A percentile compares a stretch with the other conserved stretches of the same genome.
Conservation (phyloP, 2,113 vertebrate species). For the Lethenteron reissneri region DNA sequence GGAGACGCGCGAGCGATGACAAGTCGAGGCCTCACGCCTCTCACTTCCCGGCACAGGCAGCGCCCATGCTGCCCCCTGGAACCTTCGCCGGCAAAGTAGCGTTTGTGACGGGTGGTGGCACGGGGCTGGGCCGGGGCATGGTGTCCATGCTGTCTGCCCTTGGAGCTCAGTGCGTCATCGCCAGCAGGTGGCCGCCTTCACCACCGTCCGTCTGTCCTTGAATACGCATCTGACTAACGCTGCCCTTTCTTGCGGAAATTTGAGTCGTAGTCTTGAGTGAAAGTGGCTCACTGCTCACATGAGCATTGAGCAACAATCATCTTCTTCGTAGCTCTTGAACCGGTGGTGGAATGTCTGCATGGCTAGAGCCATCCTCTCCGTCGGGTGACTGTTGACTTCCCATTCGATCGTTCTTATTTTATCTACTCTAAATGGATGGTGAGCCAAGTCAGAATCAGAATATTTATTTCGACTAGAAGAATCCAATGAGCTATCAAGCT, state of each 20-base stretch:
- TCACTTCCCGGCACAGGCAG: constrained; percentile 33
- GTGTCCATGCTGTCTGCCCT: constrained; percentile 41
- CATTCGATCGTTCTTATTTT: too few relatives aligned
- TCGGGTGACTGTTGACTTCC: too few relatives aligned
- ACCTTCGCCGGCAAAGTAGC: constrained; percentile 49
- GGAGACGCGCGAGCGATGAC: too few relatives aligned
- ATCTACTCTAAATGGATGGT: too few relatives aligned
- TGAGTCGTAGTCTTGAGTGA: background rate
- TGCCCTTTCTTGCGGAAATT: background rate
- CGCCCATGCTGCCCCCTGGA: constrained; percentile 43
- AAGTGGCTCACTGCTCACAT: background rate
- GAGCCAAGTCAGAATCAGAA: too few relatives aligned
- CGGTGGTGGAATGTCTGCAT: too few relatives aligned
- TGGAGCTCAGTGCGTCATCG: constrained; percentile 61
- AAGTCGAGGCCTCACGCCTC: constrained; percentile 15
- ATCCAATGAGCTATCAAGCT: too few relatives aligned
- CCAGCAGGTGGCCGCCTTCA: constrained; percentile 50
- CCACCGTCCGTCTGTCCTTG: background rate
- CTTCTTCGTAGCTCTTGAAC: background rate
- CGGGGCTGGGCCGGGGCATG: constrained; percentile 66
- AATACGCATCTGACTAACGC: background rate
- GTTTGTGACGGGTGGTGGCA: constrained; percentile 77
- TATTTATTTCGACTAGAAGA: too few relatives aligned
- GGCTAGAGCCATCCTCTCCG: too few relatives aligned
- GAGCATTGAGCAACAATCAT: background rate